phyloP scores from a whole-genome alignment of 2,113 vertebrate genomes.

The Chrysochloris asiatica region DNA sequence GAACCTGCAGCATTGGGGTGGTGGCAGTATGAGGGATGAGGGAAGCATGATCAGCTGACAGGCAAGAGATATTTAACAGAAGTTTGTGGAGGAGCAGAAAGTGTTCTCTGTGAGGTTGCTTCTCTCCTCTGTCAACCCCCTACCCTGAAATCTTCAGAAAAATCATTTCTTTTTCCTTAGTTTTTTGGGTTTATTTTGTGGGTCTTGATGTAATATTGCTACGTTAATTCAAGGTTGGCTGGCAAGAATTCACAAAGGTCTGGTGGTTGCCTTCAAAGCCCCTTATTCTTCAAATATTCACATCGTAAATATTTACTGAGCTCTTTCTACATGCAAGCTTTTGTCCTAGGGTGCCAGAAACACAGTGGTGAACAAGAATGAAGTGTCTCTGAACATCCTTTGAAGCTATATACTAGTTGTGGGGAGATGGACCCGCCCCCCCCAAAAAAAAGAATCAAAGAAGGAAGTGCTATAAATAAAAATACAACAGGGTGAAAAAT shows the following conservation, averaged over 20 bases:
- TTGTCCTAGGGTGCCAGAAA: constrained; percentile 45
- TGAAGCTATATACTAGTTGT: neutral
- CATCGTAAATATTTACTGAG: constrained; percentile 47
- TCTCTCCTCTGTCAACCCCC: neutral
- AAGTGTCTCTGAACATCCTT: constrained; percentile 24
- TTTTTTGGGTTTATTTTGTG: neutral
- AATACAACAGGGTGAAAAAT: neutral
- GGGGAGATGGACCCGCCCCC: neutral
- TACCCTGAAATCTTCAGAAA: neutral
- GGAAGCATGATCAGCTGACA: neutral
- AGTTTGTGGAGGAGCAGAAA: neutral
- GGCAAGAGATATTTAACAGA: neutral
- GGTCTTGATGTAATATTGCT: neutral
- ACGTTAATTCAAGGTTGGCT: neutral
- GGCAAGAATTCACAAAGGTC: neutral
- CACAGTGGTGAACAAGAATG: neutral
- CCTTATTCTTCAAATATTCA: constrained; percentile 5
- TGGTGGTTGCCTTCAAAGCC: neutral
- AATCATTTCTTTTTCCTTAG: neutral
- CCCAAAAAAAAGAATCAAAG: neutral
- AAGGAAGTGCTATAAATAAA: neutral
- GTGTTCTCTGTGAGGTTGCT: neutral
- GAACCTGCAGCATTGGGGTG: neutral
- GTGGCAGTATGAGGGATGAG: neutral
- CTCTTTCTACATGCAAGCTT: neutral